Conservation (phyloP, 2,888 invertebrate genomes). For the Helicoverpa assulta region DNA sequence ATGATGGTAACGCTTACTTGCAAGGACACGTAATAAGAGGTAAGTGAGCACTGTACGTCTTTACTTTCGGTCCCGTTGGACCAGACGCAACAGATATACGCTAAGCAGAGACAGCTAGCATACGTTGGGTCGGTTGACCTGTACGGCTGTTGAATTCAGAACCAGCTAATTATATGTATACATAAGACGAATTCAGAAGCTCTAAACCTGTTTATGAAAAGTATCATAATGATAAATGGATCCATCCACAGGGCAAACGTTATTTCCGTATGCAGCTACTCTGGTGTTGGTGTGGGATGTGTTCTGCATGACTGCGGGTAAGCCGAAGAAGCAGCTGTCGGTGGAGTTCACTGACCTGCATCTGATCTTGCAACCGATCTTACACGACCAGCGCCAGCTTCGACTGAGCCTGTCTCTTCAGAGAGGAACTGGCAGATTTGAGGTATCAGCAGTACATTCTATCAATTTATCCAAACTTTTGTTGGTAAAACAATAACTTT, state of each 20-base stretch:
- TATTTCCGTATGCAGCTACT: constrained; percentile 94
- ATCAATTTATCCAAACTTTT: neutral
- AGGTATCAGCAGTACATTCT: constrained; percentile 74
- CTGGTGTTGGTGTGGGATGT: constrained; percentile 93
- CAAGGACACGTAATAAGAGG: constrained; percentile 94
- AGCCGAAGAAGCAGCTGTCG: constrained; percentile 90
- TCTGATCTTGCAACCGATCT: constrained; percentile 91
- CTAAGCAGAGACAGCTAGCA: no score
- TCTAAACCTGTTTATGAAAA: neutral
- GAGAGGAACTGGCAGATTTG: constrained; percentile 91
- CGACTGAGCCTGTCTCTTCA: constrained; percentile 90
- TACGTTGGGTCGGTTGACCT: no score
- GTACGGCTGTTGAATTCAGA: no score
- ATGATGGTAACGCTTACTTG: constrained; percentile 91
- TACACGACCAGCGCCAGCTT: constrained; percentile 86
- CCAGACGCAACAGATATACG: no score
- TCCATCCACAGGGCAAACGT: constrained; percentile 86
- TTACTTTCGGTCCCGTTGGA: no score
- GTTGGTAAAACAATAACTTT: neutral
- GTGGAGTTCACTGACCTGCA: constrained; percentile 92
- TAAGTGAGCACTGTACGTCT: constrained; percentile 58
- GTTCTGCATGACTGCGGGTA: constrained; percentile 89
- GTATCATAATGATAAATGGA: neutral
- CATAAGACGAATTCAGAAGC: no score
- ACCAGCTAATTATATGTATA: no score